Base-by-base conservation (phyloP, 2,113 vertebrate genomes). In the Gopherus flavomarginatus region DNA sequence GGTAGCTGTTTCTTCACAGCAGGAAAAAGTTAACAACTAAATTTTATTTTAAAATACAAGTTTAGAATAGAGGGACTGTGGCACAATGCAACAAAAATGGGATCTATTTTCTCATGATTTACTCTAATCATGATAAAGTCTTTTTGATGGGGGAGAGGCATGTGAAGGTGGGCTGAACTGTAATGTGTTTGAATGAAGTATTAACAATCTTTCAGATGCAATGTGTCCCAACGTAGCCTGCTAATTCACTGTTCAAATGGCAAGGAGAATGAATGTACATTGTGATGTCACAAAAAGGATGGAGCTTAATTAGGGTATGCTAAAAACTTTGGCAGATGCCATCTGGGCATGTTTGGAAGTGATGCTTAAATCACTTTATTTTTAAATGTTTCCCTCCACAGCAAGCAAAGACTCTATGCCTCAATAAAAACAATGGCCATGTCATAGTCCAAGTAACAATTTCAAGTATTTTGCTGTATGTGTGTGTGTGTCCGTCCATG, bases 41-140 rank as follows among this genome's bases (percentile, higher is more conserved):
- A 88, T 38, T 77, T 77, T 47, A 95, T 85, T 90, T 62, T 78
- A 91, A 95, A 92, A 85, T 5, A 38, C 38, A 92, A 92, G 49
- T 87, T 94, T 65, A 53, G 44, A 93, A 86, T 65, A 72, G 92
- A 59, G 38, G 72, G 69, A 83, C 6, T 87, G 3, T 52, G 65
- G 72, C 53, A 77, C n/a, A 75, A 38, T 21, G 9, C 65, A 38
- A 91, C 12, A 83, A 94, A 94, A 85, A 88, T 57, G 7, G 44
- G 59, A 11, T 62, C 4, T 87, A 38, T 27, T 79, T 31, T 21
- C 3, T 6, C 1, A 42, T 29, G 6, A 56, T 19, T 2, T 85
- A 86, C 42, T 0, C 1, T 80, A 6, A 35, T 27, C 17, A 8
- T 95, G 85, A 93, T 86, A 81, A 81, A 50, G 81, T 69, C 72